Evolutionary conservation across 2,888 invertebrate species (phyloP), one percentile per base, ranked within the genome.

Genomic region (Polydesmus complanatus): DNA sequence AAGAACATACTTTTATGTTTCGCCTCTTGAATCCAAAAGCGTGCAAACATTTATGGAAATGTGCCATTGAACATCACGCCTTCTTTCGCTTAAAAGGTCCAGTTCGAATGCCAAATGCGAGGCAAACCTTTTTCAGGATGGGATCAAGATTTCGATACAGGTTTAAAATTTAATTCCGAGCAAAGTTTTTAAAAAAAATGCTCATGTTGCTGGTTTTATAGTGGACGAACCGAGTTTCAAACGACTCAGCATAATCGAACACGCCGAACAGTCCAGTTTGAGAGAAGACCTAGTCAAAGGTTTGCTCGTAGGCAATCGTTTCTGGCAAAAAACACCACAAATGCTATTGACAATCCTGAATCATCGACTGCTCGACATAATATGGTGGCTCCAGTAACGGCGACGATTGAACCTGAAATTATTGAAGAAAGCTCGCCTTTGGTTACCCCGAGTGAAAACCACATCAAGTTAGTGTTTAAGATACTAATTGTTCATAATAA

Each of bases 21-120:
- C 79, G 83, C 62, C 78, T 97, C 67, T 86, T 89, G 68, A 97
- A 95, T 73, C 93, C 96, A 73, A 96, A 96, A 74, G 96, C 97
- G 1, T 95, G 96, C 74, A 99, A 99, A 75, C 98, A 99, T 77
- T 78, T 99, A 66, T 99, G 98, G 98, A 99, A 99, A 76, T 98
- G 98, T 79, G 97, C 97, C 26, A 91, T 99, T 0, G 98, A 99
- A 75, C 95, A 98, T 78, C 98, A 99, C 78, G 91, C 96, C 1
- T 99, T 99, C 79, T 98, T 97, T 81, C 83, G 98, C 65, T 79
- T 98, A 60, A 83, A 90, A 66, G 89, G 88, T 47, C 88, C 91
- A 1, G 86, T 88, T 0, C 91, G 91, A 73, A 87, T 88, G 1
- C 88, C 89, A 2, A 87, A 86, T 27, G 88, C 88, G 0, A 80